Evolutionary conservation across 2,113 vertebrate species (phyloP).

Genomic region (Leuciscus idus): DNA sequence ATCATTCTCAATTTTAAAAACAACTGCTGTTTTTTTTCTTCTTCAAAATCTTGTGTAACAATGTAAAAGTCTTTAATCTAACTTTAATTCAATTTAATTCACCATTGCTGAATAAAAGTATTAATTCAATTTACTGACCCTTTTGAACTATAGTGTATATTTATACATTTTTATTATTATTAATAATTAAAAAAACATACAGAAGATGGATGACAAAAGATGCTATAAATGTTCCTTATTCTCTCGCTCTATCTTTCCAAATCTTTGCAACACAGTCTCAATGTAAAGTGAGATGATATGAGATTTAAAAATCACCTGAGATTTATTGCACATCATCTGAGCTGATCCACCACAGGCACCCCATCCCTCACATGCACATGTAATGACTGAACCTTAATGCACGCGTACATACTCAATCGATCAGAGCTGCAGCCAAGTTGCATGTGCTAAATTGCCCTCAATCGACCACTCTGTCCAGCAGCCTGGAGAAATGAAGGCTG

Average conservation of each 20-base stretch:
- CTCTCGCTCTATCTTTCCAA: background rate
- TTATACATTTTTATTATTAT: background rate
- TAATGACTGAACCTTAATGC: constrained; percentile 47
- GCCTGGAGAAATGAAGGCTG: constrained; percentile 33
- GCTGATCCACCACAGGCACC: constrained; percentile 5
- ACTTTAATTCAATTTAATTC: background rate
- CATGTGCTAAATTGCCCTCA: constrained; percentile 34
- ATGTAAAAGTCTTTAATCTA: background rate
- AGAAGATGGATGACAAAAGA: background rate
- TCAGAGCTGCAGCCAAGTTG: constrained; percentile 28
- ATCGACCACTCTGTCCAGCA: constrained; percentile 44
- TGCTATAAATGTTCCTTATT: background rate
- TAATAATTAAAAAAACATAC: background rate
- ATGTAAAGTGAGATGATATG: background rate
- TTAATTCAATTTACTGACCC: background rate
- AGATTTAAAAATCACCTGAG: background rate
- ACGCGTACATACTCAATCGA: constrained; percentile 49
- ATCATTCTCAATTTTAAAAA: background rate
- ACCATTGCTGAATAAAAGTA: background rate
- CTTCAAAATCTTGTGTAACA: too few species aligned
- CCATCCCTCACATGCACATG: constrained; percentile 15
- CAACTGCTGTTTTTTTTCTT: background rate
- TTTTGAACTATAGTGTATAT: background rate
- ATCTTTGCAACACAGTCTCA: background rate
- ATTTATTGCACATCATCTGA: constrained; percentile 22